Evolutionary conservation across 2,797 vertebrate species (phyloP).

Genomic region (Spinibarbus caldwelli): DNA sequence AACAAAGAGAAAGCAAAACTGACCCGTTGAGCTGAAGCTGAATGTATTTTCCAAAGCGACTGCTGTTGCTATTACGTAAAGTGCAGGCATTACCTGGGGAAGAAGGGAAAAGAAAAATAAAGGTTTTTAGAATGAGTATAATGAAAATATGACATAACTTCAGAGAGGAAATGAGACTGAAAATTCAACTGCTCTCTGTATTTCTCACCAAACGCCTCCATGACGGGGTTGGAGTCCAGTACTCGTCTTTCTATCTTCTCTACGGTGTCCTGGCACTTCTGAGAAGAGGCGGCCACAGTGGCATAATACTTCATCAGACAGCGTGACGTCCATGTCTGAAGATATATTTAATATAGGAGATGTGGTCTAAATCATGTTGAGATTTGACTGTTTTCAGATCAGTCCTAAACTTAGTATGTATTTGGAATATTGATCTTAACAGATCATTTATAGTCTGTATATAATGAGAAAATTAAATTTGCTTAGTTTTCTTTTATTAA

Average conservation of each 20-base stretch:
- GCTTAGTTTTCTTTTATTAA: too few species aligned
- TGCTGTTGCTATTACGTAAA: slow-evolving; percentile 93
- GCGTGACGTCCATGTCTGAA: slow-evolving; percentile 95
- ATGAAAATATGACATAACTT: slow-evolving; percentile 15
- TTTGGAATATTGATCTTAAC: background rate
- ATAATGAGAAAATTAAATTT: background rate
- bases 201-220: slow-evolving; percentile 95
- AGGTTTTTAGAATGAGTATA: background rate
- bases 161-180: background rate
- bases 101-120: background rate
- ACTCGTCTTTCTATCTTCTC: slow-evolving; percentile 93
- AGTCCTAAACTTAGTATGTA: background rate
- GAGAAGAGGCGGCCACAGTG: slow-evolving; percentile 84
- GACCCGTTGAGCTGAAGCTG: slow-evolving; percentile 96
- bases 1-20: background rate
- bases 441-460: background rate
- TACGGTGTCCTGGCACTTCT: slow-evolving; percentile 80
- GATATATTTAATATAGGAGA: slow-evolving; percentile 42
- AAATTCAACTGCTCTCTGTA: background rate
- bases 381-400: background rate
- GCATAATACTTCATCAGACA: slow-evolving; percentile 99
- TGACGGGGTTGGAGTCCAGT: slow-evolving; percentile 95
- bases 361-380: background rate
- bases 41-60: slow-evolving; percentile 98
- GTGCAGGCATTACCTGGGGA: slow-evolving; percentile 92